Base-by-base conservation (phyloP, 2,888 invertebrate species). In the Cephalotes varians region DNA sequence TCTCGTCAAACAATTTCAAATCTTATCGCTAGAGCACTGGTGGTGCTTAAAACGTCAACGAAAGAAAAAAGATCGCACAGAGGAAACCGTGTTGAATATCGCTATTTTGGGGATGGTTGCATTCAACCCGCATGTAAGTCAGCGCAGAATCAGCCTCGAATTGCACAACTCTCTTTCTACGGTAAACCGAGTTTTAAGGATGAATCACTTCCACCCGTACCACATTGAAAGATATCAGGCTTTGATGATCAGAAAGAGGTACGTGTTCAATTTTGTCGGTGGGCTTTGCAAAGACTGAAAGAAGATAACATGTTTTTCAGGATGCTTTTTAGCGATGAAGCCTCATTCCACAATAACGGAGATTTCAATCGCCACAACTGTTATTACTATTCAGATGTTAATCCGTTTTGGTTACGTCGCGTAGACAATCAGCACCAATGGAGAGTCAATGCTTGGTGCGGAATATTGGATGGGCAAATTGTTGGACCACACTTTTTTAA, bases 41-140 rank as follows among this genome's bases (percentile, higher is more conserved):
- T 15, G 10, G 56, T 56, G 56, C 28, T 56, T 56, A 31, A 56
- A 15, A 56, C 56, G 56, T 56, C 31, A 56, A 56, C 56, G 56
- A 56, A 56, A 56, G 56, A 56, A 56, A 56, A 56, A 56, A 56
- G 56, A 28, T 56, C 56, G 56, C 56, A 56, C 56, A 56, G 56
- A 56, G 56, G 28, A 56, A 56, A 56, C 56, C 56, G 56, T 28
- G 56, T 56, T 56, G 56, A 28, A 56, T 56, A 56, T 56, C 56
- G 56, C 56, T 54, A n/a, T n/a, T n/a, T n/a, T n/a, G n/a, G n/a
- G n/a, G n/a, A n/a, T n/a, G n/a, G n/a, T n/a, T n/a, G n/a, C n/a
- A n/a, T n/a, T n/a, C n/a, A n/a, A n/a, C n/a, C n/a, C n/a, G n/a
- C n/a, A 54, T 54, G 54, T 54, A 54, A 54, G 54, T 54, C 12